Base-by-base conservation (phyloP, 2,797 vertebrate genomes). In the Knipowitschia caucasica region DNA sequence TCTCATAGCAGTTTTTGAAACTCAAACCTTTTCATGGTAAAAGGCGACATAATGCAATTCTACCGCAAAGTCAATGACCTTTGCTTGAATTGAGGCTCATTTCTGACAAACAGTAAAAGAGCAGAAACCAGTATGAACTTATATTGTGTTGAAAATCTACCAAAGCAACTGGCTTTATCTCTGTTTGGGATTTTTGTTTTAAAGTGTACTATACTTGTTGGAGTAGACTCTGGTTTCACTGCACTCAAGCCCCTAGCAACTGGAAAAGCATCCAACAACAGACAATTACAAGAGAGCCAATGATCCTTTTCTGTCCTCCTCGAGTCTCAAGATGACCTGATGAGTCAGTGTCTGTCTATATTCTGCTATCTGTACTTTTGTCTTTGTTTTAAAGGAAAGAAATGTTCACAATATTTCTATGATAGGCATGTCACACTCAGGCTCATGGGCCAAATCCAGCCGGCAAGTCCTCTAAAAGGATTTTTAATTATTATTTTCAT, bases 201-300 rank as follows among this genome's bases (percentile, higher is more conserved):
- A 42, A 63, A 84, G 81, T 78, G 80, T 71, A 56, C 80, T 67
- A 50, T 80, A 59, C 77, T 78, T 55, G 61, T 62, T 69, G 68
- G 57, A 59, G 59, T 65, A 57, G 65, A 69, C 73, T 64, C 39
- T 56, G 67, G 69, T 79, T 75, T 58, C 43, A 52, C 62, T 24
- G 58, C 80, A 83, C 85, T 88, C 66, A 53, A 64, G 76, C 69
- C 80, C 82, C 78, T 82, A 83, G 80, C 82, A 85, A 83, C 82
- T 74, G 23, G 1, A 61, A 7, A 56, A 82, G 82, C 83, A 78
- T 81, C 81, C 61, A 82, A 78, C 82, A 84, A 83, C 83, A 82
- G 77, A 81, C 71, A 33, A 67, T 73, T 69, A 77, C 61, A 69
- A 75, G 75, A 77, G 80, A 34, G 51, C 58, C 62, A 66, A 59